Evolutionary conservation across 2,888 invertebrate species (phyloP).

Genomic region (Aporophyla nigra): DNA sequence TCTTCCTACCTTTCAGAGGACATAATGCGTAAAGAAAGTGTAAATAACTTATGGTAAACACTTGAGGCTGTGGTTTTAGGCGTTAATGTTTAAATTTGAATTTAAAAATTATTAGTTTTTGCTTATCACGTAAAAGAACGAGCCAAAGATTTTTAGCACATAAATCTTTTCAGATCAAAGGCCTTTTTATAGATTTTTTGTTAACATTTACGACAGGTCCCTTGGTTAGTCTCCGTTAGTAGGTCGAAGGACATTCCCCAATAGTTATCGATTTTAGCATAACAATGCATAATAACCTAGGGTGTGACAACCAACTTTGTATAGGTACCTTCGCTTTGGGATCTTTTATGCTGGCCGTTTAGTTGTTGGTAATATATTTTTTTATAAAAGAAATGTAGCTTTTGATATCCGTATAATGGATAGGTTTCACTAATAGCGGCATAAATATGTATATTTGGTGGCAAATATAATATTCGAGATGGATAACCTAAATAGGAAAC

Average conservation of each 20-base stretch:
- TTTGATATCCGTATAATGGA: neutral
- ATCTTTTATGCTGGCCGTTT: conserved; percentile 14
- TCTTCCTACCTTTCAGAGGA: conserved; percentile 11
- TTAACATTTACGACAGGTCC: conserved; percentile 9
- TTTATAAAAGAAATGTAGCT: neutral
- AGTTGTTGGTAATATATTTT: neutral
- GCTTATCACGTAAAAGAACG: neutral
- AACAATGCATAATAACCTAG: conserved; percentile 52
- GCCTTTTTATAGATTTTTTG: neutral
- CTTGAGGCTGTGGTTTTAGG: neutral
- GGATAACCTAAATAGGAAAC: neutral
- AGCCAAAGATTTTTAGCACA: conserved; percentile 6
- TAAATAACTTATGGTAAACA: conserved; percentile 7
- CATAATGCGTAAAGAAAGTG: conserved; percentile 2
- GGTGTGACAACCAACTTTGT: conserved; percentile 21
- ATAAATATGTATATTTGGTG: neutral
- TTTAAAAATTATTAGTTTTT: neutral
- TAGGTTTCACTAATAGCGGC: neutral
- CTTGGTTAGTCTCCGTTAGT: conserved; percentile 43
- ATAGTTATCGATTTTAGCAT: conserved; percentile 57
- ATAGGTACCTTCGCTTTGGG: conserved; percentile 9
- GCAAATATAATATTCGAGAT: neutral
- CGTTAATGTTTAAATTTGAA: neutral
- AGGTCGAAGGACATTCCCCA: conserved; percentile 50
- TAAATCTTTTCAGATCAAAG: conserved; percentile 28